Conservation (phyloP, 2,888 invertebrate genomes). For the Scotopteryx bipunctaria region DNA sequence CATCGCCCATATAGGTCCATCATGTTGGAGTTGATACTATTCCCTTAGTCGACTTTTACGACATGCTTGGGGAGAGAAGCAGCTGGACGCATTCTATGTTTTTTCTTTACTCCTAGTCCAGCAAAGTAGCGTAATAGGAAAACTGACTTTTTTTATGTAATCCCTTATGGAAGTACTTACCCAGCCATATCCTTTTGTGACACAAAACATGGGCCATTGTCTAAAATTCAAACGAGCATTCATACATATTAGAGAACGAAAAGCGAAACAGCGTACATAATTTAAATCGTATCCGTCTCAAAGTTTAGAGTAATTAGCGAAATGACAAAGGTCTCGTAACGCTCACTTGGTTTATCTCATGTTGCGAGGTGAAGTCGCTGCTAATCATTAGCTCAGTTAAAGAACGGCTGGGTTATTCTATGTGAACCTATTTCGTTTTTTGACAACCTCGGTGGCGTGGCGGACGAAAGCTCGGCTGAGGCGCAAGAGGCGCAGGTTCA, state of each 20-base stretch:
- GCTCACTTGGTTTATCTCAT: constrained; percentile 27
- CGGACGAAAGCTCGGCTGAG: too few relatives aligned
- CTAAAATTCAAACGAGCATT: constrained; percentile 10
- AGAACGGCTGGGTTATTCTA: constrained; percentile 7
- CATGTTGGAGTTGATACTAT: too few relatives aligned
- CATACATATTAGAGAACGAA: constrained; percentile 8
- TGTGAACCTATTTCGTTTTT: neutral
- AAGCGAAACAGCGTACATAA: constrained; percentile 28
- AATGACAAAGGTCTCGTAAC: constrained; percentile 40
- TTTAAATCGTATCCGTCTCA: constrained; percentile 39
- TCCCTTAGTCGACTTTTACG: too few relatives aligned
- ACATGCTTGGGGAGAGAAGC: too few relatives aligned
- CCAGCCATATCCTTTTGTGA: neutral
- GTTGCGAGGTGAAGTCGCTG: constrained; percentile 18
- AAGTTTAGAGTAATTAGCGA: constrained; percentile 40
- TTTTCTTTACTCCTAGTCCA: too few relatives aligned
- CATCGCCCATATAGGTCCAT: too few relatives aligned
- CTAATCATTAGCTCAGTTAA: constrained; percentile 15
- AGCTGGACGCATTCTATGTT: too few relatives aligned
- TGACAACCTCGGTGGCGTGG: too few relatives aligned
- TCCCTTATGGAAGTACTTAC: too few relatives aligned
- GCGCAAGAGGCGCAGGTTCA: too few relatives aligned
- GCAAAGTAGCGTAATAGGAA: too few relatives aligned
- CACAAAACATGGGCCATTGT: neutral
- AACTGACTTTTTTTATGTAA: too few relatives aligned